phyloP scores from a whole-genome alignment of 2,888 invertebrate species.

The Terebella lapidaria region DNA sequence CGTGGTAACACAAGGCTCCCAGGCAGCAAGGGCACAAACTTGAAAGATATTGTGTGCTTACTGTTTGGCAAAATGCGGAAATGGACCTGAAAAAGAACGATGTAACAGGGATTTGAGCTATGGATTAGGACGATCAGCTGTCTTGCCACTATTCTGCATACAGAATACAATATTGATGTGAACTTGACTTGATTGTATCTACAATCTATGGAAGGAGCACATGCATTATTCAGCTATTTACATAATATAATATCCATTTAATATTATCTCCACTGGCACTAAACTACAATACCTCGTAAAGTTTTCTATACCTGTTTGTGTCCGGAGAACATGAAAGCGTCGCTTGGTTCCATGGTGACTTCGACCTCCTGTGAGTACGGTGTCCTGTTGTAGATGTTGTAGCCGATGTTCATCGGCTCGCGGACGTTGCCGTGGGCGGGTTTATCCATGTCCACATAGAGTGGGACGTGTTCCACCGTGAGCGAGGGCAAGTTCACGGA shows the following conservation, averaged over 20 bases:
- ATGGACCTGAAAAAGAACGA: conserved; percentile 41
- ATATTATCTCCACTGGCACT: background rate
- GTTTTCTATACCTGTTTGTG: conserved; percentile 84
- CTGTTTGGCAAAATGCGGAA: conserved; percentile 53
- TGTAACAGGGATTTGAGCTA: conserved; percentile 1
- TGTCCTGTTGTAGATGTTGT: conserved; percentile 70
- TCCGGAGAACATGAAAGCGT: conserved; percentile 92
- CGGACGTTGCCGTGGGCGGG: conserved; percentile 74
- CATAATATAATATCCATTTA: background rate
- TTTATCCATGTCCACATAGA: conserved; percentile 49
- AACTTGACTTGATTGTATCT: too few relatives aligned
- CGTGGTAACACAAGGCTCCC: conserved; percentile 69
- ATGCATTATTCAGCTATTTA: background rate
- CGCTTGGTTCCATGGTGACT: conserved; percentile 73
- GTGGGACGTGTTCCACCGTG: conserved; percentile 48
- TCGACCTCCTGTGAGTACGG: conserved; percentile 68
- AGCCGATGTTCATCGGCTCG: conserved; percentile 35
- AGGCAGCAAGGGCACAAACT: conserved; percentile 72
- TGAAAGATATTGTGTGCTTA: conserved; percentile 60
- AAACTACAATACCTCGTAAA: too few relatives aligned
- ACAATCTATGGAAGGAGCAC: too few relatives aligned
- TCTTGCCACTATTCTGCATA: background rate
- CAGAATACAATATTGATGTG: background rate
- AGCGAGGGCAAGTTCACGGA: conserved; percentile 45
- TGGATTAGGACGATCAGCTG: background rate